Base-by-base conservation (phyloP, 2,113 vertebrate species). In the Asarcornis scutulata region DNA sequence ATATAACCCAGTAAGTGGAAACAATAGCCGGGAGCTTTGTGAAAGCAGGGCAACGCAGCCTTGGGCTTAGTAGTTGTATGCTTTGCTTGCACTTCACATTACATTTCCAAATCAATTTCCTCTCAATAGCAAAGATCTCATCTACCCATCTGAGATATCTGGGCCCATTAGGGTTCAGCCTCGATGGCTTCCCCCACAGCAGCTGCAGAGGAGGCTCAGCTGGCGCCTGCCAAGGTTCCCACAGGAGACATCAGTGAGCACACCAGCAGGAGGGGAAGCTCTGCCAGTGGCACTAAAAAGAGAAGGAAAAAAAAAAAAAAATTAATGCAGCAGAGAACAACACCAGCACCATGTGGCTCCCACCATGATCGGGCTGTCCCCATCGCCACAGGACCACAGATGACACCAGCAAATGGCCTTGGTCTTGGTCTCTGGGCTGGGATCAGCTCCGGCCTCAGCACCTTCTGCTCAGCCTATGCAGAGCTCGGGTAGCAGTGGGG, bases 381-480 rank as follows among this genome's bases (percentile, higher is more conserved):
- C 15, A 32, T 12, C 18, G 13, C 11, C 1, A 0, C 13, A 11
- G 0, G 0, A 32, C 26, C 2, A 1, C 52, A 13, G 52, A 11
- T 2, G 2, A 50, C 5, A 44, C 12, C 71, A 64, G 34, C 26
- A 50, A 56, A 48, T 8, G 29, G 18, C 17, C 40, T 44, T 0
- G 1, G 48, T 26, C 50, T 53, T 71, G 34, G 42, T 53, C 58
- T 76, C 27, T 1, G 3, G 26, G 12, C 52, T 72, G 42, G 27
- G 56, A 59, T 26, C 44, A 7, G 36, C 50, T 50, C 34, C 38
- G 32, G 27, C 27, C 17, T 52, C 3, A 0, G 32, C 4, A 1
- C 8, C 26, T 64, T 59, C 58, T 59, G 34, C 58, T 23, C 27
- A 59, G 66, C 32, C 2, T 42, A 26, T 66, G 44, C 32, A 52